These are phyloP conservation scores for Molossus molossus DNA, from an alignment of 2,797 vertebrate genomes.

Conservation along the genomic window DNA sequence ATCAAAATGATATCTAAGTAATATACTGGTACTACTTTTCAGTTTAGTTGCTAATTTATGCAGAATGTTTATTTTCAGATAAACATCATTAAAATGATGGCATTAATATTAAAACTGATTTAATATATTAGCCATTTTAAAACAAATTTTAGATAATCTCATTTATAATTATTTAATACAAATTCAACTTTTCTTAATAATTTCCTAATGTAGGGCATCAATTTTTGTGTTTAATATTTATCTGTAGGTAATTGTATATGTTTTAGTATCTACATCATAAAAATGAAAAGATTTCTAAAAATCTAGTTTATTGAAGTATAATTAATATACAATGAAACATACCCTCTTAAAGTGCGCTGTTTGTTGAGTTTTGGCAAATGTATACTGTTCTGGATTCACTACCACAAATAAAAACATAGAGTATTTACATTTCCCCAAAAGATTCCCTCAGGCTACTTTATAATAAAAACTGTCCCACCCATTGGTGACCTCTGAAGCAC, in stretches of 20 bases:
- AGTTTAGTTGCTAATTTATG: background rate
- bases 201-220: background rate
- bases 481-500: background rate
- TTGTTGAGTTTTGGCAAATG: background rate
- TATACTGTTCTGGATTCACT: background rate
- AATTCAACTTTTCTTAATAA: background rate
- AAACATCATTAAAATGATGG: conserved; percentile 19
- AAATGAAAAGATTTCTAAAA: background rate
- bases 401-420: background rate
- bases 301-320: background rate
- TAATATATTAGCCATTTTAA: background rate
- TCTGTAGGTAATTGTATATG: background rate
- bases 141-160: background rate
- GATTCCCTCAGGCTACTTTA: background rate
- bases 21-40: background rate
- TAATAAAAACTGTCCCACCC: background rate
- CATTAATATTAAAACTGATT: background rate
- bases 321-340: background rate
- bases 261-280: background rate
- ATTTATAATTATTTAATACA: background rate
- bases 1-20: background rate
- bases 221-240: background rate
- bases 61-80: background rate
- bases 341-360: background rate
- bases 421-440: background rate